phyloP scores from a whole-genome alignment of 2,888 invertebrate genomes.

The Hydraecia micacea region DNA sequence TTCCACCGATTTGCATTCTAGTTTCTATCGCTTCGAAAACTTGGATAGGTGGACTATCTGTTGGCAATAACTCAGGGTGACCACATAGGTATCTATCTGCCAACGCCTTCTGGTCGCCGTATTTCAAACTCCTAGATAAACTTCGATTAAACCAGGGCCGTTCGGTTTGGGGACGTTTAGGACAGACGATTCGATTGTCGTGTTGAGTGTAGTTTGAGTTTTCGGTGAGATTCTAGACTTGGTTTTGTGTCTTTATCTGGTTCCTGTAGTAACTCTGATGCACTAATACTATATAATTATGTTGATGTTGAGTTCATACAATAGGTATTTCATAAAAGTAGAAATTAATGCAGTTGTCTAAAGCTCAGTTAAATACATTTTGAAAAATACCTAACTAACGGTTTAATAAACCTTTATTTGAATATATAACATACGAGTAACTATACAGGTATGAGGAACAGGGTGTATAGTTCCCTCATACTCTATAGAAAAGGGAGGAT shows the following conservation, averaged over 20 bases:
- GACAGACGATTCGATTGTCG: slow-evolving; percentile 63
- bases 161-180: slow-evolving; percentile 47
- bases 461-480: too few species aligned
- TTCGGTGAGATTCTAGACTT: not conserved
- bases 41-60: slow-evolving; percentile 39
- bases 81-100: slow-evolving; percentile 59
- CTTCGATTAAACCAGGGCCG: slow-evolving; percentile 72
- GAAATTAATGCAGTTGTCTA: too few species aligned
- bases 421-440: too few species aligned
- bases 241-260: not conserved
- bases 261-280: not conserved
- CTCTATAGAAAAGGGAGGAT: too few species aligned
- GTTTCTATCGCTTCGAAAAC: slow-evolving; percentile 44
- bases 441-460: too few species aligned
- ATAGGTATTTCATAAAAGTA: too few species aligned
- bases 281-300: not conserved
- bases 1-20: slow-evolving; percentile 42
- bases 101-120: slow-evolving; percentile 68
- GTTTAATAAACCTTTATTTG: too few species aligned
- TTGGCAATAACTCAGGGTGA: slow-evolving; percentile 52
- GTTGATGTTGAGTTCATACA: not conserved
- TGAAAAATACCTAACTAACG: too few species aligned
- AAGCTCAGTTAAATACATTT: too few species aligned
- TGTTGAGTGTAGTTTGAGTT: not conserved
- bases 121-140: slow-evolving; percentile 75